A percentile compares a stretch with the other conserved stretches of the same genome.
These are phyloP conservation scores for Triplophysa siluroides DNA, from an alignment of 2,113 vertebrate species.

Conservation along the genomic window DNA sequence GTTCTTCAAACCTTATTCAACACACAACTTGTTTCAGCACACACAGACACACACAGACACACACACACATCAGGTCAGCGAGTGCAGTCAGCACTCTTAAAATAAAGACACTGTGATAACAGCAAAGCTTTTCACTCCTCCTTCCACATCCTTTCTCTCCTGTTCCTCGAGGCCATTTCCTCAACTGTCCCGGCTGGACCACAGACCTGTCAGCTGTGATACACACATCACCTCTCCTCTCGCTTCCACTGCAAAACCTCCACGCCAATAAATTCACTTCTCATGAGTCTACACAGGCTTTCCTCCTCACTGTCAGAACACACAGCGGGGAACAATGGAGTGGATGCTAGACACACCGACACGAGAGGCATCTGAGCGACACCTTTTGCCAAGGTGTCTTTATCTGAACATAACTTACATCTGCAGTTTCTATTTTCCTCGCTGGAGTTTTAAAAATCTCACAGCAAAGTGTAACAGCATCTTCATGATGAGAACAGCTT, in stretches of 20 bases:
- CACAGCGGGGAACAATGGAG: background rate
- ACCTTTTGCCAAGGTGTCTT: constrained; percentile 41
- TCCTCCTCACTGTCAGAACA: background rate
- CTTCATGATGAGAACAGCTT: constrained; percentile 36
- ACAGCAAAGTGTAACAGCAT: constrained; percentile 14
- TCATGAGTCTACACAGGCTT: constrained; percentile 3
- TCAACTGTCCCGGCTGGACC: background rate
- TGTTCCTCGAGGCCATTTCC: constrained; percentile 23
- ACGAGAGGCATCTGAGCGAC: background rate
- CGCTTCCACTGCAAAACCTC: constrained; percentile 13
- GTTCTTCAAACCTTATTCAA: background rate
- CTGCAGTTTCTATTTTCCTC: constrained; percentile 29
- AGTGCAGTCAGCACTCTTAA: constrained; percentile 14
- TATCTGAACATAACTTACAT: constrained; percentile 43
- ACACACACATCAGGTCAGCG: constrained; percentile 5
- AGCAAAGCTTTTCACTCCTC: background rate
- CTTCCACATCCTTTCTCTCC: background rate
- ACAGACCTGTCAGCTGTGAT: constrained; percentile 37
- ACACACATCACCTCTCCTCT: constrained; percentile 29
- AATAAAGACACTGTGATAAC: constrained; percentile 16
- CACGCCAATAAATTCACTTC: background rate
- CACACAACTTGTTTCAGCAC: background rate
- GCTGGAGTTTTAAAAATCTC: constrained; percentile 26
- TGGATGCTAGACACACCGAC: background rate
- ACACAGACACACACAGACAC: background rate